Evolutionary conservation across 2,888 invertebrate genomes (phyloP).

Genomic region (Dioctria rufipes): DNA sequence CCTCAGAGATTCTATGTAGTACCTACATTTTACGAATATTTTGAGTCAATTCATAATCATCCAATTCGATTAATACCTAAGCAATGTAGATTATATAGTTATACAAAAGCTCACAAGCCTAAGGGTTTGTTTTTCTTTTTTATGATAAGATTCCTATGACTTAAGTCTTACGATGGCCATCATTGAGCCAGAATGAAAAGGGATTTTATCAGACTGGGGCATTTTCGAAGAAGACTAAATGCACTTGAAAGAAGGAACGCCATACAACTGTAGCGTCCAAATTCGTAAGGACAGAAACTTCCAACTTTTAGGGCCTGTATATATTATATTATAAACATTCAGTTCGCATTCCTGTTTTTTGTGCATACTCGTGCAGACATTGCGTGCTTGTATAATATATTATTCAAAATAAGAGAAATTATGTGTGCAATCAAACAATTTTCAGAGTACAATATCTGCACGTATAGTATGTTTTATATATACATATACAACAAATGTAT

Average conservation of each 20-base stretch:
- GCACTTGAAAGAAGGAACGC: background rate
- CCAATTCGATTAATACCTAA: background rate
- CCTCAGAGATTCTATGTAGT: background rate
- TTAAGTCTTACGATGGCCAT: background rate
- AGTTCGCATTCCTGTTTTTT: conserved; percentile 59
- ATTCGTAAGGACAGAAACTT: conserved; percentile 35
- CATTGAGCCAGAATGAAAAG: too few species aligned
- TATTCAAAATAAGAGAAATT: conserved; percentile 68
- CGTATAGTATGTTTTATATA: too few species aligned
- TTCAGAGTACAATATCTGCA: conserved; percentile 58
- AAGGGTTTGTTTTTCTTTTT: conserved; percentile 24
- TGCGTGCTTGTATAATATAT: conserved; percentile 71
- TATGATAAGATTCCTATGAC: conserved; percentile 1
- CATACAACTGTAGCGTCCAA: background rate
- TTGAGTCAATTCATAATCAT: conserved; percentile 29
- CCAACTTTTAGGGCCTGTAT: conserved; percentile 54
- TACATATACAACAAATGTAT: too few species aligned
- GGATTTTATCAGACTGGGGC: background rate
- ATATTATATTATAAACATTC: conserved; percentile 44
- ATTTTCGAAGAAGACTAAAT: conserved; percentile 13
- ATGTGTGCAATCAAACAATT: conserved; percentile 65
- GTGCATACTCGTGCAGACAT: conserved; percentile 63
- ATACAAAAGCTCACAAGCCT: conserved; percentile 21
- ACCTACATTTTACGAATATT: background rate
- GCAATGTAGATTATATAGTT: background rate